A percentile compares a stretch with the other conserved stretches of the same genome.
Conservation (phyloP, 2,113 vertebrate genomes). For the Colinus virginianus region DNA sequence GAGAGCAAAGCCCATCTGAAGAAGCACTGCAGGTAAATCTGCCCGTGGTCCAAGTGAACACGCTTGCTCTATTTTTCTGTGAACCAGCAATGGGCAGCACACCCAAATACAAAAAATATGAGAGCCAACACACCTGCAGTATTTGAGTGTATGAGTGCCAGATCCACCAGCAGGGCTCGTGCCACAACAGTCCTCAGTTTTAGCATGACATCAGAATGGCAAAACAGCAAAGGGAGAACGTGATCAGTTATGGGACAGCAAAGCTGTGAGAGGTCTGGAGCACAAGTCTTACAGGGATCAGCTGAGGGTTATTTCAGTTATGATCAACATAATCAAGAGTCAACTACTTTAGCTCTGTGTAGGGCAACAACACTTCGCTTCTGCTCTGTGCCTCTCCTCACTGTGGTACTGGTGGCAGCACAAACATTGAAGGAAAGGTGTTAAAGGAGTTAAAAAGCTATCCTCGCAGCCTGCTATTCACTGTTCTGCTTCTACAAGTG, state of each 20-base stretch:
- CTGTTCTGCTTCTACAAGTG: background rate
- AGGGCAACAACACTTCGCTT: background rate
- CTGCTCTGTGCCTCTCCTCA: background rate
- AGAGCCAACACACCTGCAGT: background rate
- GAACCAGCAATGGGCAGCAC: background rate
- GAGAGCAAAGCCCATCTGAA: background rate
- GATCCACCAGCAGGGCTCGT: background rate
- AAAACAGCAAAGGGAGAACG: background rate
- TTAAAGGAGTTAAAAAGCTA: background rate
- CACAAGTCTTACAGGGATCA: too few relatives aligned
- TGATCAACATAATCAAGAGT: fast-evolving
- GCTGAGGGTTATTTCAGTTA: too few relatives aligned
- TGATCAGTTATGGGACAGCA: background rate
- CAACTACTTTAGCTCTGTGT: background rate
- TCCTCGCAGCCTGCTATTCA: background rate
- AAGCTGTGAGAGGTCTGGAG: too few relatives aligned
- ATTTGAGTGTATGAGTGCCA: background rate
- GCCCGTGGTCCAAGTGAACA: background rate
- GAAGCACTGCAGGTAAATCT: background rate
- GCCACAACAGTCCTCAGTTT: background rate
- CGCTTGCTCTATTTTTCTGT: background rate
- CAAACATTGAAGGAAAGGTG: background rate
- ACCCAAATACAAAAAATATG: background rate
- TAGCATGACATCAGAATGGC: background rate
- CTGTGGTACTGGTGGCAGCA: background rate